Percentiles rank a stretch among this genome's conserved stretches.
Conservation (phyloP, 1,140 invertebrate species). For the Pentalonia nigronervosa region DNA sequence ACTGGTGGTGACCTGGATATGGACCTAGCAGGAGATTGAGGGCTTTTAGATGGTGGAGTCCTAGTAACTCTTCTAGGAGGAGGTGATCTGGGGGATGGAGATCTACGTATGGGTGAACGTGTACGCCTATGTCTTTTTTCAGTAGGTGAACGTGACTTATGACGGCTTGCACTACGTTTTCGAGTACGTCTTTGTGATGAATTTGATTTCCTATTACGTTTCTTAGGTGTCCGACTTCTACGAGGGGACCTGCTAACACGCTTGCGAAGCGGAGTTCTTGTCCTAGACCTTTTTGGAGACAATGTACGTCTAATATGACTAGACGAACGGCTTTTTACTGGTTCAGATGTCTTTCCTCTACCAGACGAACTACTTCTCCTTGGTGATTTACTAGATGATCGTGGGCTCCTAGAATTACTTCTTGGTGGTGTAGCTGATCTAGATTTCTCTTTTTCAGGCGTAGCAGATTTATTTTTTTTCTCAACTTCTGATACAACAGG, state of each 20-base stretch:
- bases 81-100: constrained; percentile 47
- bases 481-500: constrained; percentile 28
- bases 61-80: constrained; percentile 30
- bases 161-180: constrained; percentile 43
- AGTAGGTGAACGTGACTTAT: constrained; percentile 10
- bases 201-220: constrained; percentile 41
- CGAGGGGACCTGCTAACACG: constrained; percentile 59
- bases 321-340: constrained; percentile 58
- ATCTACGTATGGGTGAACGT: constrained; percentile 36
- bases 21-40: constrained; percentile 47
- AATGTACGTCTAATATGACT: constrained; percentile 51
- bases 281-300: constrained; percentile 58
- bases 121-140: constrained; percentile 37
- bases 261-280: constrained; percentile 53
- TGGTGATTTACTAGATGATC: constrained; percentile 53
- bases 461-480: constrained; percentile 40
- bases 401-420: constrained; percentile 41
- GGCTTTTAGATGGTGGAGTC: constrained; percentile 45
- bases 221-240: constrained; percentile 57
- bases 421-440: constrained; percentile 34
- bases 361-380: constrained; percentile 58
- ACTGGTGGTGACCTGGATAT: constrained; percentile 45
- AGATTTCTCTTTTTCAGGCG: constrained; percentile 51
- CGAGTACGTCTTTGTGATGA: constrained; percentile 42
- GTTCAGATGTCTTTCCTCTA: constrained; percentile 53